A percentile compares a stretch with the other conserved stretches of the same genome.
Conservation (phyloP, 2,888 invertebrate genomes). For the Pecten maximus region DNA sequence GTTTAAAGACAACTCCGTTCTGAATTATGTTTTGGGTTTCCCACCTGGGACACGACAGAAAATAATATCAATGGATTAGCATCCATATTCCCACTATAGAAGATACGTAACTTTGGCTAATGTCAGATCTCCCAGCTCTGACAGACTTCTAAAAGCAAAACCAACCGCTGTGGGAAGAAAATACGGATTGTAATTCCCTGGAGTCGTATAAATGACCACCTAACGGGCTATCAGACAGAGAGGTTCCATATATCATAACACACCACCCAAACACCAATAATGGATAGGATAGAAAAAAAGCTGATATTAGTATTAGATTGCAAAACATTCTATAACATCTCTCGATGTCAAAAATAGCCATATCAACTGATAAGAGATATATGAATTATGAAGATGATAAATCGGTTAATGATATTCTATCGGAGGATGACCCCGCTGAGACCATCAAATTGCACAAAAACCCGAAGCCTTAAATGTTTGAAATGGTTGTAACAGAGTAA, state of each 20-base stretch:
- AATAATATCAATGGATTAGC: background rate
- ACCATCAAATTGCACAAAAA: background rate
- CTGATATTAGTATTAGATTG: background rate
- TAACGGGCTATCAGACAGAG: background rate
- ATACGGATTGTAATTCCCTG: background rate
- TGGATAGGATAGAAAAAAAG: background rate
- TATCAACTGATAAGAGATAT: background rate
- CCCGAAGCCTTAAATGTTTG: background rate
- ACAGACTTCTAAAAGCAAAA: slow-evolving; percentile 8
- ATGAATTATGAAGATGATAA: background rate
- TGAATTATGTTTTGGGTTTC: background rate
- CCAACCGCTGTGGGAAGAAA: background rate
- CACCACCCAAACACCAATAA: background rate
- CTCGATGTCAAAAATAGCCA: background rate
- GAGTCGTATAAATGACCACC: background rate
- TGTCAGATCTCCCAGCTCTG: slow-evolving; percentile 12
- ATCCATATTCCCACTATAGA: background rate
- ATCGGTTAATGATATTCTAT: background rate
- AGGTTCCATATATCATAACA: background rate
- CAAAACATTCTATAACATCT: background rate
- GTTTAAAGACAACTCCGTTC: background rate
- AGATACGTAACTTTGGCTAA: background rate
- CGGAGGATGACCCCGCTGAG: background rate
- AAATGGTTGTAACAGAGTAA: background rate
- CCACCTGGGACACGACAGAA: background rate